phyloP scores from a whole-genome alignment of 2,888 invertebrate genomes.

The Rhagonycha fulva region DNA sequence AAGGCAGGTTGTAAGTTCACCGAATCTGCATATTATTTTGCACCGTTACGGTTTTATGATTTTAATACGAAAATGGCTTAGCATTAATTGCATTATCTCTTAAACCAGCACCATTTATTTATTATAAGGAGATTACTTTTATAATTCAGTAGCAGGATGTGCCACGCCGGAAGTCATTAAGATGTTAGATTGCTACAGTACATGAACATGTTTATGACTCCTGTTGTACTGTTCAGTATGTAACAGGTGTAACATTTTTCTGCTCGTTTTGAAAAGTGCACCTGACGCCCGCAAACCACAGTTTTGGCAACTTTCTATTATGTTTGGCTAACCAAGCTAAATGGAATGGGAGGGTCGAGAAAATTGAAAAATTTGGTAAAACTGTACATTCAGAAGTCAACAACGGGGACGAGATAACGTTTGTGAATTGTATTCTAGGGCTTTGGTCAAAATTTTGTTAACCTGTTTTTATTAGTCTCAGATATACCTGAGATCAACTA shows the following conservation, averaged over 20 bases:
- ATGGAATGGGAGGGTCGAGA: not conserved
- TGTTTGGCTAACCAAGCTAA: not conserved
- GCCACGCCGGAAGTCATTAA: conserved; percentile 26
- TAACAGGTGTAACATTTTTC: conserved; percentile 16
- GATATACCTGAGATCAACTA: conserved; percentile 12
- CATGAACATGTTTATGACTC: conserved; percentile 9
- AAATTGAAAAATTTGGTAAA: conserved; percentile 14
- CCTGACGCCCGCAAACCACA: conserved; percentile 1
- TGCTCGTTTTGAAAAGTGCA: not conserved
- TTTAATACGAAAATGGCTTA: not conserved
- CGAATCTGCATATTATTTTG: not conserved
- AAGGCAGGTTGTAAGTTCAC: not conserved
- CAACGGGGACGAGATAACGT: conserved; percentile 24
- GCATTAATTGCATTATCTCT: not conserved
- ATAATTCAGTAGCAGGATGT: conserved; percentile 31
- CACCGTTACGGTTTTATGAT: not conserved
- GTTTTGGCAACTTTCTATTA: not conserved
- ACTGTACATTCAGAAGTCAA: conserved; percentile 31
- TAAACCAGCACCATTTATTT: not conserved
- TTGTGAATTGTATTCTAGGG: conserved; percentile 1
- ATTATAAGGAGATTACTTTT: not conserved
- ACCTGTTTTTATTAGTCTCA: conserved; percentile 15
- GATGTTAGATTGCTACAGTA: conserved; percentile 24
- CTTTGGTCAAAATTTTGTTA: conserved; percentile 4
- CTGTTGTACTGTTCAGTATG: not conserved